Evolutionary conservation across 23 tunicate genomes (phyloP), one percentile per base, ranked within the genome.

Genomic region (Trididemnum miniatum): DNA sequence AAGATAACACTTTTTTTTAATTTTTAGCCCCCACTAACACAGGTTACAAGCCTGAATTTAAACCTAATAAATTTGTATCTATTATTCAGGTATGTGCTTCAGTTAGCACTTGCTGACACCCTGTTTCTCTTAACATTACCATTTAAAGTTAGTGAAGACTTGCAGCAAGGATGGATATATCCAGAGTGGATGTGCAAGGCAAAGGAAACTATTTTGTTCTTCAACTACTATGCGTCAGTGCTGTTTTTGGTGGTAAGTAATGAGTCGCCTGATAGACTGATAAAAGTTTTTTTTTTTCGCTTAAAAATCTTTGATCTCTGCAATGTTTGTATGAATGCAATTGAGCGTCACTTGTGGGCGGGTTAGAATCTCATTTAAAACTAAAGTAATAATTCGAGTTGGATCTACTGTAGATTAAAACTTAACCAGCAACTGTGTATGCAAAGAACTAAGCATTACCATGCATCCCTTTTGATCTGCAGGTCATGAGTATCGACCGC

Each of bases 401-500:
- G n/a, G n/a, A n/a, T n/a, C n/a, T n/a, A n/a, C n/a, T n/a, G n/a
- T n/a, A n/a, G n/a, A n/a, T n/a, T n/a, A n/a, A n/a, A n/a, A n/a
- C n/a, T n/a, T n/a, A n/a, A n/a, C n/a, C n/a, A n/a, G n/a, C n/a
- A n/a, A n/a, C n/a, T n/a, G n/a, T n/a, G n/a, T n/a, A n/a, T n/a
- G n/a, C n/a, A n/a, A n/a, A n/a, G n/a, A n/a, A n/a, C n/a, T n/a
- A n/a, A n/a, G n/a, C n/a, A n/a, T n/a, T n/a, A n/a, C n/a, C n/a
- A n/a, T n/a, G n/a, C n/a, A n/a, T n/a, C n/a, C n/a, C n/a, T 73
- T 24, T 73, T 38, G 25, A 20, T 73, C 9, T 38, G 5, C 35
- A 86, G 91, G 51, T 91, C 24, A 91, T 91, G 97, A 79, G 85
- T 59, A 37, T 91, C 7, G 97, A 91, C 71, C 83, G 97, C 2